Evolutionary conservation across 2,888 invertebrate species (phyloP).

Genomic region (Erebia palarica): DNA sequence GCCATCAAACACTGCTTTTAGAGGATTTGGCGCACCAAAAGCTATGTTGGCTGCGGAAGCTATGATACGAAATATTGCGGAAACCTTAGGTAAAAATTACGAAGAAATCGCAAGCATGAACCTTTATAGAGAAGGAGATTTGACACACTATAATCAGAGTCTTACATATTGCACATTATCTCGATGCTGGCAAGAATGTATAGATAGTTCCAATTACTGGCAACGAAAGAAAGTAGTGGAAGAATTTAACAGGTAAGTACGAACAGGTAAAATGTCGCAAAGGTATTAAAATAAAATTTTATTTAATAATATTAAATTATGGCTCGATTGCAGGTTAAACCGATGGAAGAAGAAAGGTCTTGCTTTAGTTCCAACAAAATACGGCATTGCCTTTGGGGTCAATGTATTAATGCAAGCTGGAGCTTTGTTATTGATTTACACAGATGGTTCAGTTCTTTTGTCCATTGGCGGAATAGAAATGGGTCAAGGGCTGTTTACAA

Average conservation of each 20-base stretch:
- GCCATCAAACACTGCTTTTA: conserved; percentile 95
- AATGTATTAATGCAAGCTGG: conserved; percentile 88
- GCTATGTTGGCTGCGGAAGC: conserved; percentile 93
- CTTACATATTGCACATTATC: conserved; percentile 87
- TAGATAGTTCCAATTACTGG: conserved; percentile 84
- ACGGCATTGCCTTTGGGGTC: conserved; percentile 87
- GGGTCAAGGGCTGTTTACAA: conserved; percentile 95
- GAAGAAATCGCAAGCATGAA: conserved; percentile 87
- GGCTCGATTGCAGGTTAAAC: conserved; percentile 75
- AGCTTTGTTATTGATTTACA: conserved; percentile 89
- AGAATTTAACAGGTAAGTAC: conserved; percentile 88
- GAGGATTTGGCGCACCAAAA: conserved; percentile 96
- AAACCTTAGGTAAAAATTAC: conserved; percentile 83
- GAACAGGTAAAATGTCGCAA: conserved; percentile 32
- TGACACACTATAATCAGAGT: conserved; percentile 89
- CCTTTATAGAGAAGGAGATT: conserved; percentile 89
- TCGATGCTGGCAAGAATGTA: conserved; percentile 90
- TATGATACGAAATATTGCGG: conserved; percentile 89
- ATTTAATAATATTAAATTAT: neutral
- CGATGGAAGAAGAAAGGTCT: conserved; percentile 91
- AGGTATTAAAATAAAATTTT: neutral
- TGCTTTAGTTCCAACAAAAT: conserved; percentile 87
- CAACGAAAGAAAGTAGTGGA: conserved; percentile 82
- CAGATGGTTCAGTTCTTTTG: conserved; percentile 90
- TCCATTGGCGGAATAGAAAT: conserved; percentile 94